A percentile compares a stretch with the other conserved stretches of the same genome.
These are phyloP conservation scores for Hippocampus mohnikei DNA, from an alignment of 2,113 vertebrate genomes.

Conservation along the genomic window DNA sequence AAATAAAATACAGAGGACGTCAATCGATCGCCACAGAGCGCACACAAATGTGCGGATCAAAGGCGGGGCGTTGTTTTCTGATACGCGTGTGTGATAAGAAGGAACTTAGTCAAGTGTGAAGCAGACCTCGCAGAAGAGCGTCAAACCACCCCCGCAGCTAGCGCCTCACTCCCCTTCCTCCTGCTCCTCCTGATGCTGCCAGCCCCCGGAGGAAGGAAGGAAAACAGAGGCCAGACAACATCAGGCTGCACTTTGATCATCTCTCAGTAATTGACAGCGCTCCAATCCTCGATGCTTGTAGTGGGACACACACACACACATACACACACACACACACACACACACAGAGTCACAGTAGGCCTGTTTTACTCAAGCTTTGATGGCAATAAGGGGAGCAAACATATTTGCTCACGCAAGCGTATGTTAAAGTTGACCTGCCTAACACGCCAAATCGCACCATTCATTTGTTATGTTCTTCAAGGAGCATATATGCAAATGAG, in stretches of 20 bases:
- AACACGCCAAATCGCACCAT: no score
- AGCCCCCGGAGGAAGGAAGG: conserved; percentile 54
- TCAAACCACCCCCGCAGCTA: not conserved
- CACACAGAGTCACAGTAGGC: not conserved
- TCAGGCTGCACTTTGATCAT: conserved; percentile 62
- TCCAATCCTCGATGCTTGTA: conserved; percentile 26
- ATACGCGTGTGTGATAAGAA: conserved; percentile 15
- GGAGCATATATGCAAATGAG: no score
- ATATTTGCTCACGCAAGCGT: no score
- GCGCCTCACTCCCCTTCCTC: not conserved
- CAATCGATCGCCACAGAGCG: not conserved
- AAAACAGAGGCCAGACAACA: conserved; percentile 65
- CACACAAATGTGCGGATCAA: not conserved
- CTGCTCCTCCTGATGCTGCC: not conserved
- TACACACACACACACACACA: not conserved
- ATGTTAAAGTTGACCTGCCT: no score
- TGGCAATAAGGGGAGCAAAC: no score
- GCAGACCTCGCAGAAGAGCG: conserved; percentile 29
- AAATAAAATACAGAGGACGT: not conserved
- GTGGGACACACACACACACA: not conserved
- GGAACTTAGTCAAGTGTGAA: conserved; percentile 21
- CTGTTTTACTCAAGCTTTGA: not conserved
- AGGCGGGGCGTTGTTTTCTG: conserved; percentile 12
- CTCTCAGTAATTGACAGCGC: conserved; percentile 53
- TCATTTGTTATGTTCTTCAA: no score